Conservation (phyloP, 2,888 invertebrate species). For the Teleogryllus oceanicus region DNA sequence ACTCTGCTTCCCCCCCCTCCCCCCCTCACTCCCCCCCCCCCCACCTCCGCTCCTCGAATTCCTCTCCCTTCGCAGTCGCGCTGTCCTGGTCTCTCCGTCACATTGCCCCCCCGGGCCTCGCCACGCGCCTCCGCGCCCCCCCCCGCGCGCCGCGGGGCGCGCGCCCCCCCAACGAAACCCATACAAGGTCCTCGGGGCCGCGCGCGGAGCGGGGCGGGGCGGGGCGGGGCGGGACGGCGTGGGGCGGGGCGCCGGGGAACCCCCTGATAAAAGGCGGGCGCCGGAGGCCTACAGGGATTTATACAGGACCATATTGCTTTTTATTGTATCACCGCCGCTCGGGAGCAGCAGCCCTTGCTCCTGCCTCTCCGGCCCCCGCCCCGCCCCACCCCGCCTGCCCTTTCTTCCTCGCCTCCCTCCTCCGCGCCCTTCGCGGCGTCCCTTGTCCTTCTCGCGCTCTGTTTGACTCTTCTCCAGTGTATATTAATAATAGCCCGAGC, state of each 20-base stretch:
- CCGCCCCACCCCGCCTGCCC: neutral
- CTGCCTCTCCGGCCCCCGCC: neutral
- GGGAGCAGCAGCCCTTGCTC: neutral
- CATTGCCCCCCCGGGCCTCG: too few relatives aligned
- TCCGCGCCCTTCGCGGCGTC: constrained; percentile 6
- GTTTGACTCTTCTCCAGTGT: constrained; percentile 7
- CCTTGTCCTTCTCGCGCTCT: neutral
- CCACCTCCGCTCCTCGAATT: too few relatives aligned
- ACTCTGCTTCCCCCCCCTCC: too few relatives aligned
- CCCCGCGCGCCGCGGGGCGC: neutral
- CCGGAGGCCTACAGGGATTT: constrained; percentile 5
- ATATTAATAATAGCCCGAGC: constrained; percentile 23
- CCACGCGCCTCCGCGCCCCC: neutral
- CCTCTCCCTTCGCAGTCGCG: too few relatives aligned
- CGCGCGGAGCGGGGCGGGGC: neutral
- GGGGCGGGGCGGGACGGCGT: neutral
- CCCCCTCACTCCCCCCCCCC: too few relatives aligned
- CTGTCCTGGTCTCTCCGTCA: too few relatives aligned
- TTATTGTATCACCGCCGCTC: constrained; percentile 20
- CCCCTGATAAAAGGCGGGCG: constrained; percentile 11
- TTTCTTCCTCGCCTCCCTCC: constrained; percentile 29
- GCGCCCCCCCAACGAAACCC: too few relatives aligned
- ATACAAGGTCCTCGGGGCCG: constrained; percentile 23
- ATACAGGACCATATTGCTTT: constrained; percentile 26
- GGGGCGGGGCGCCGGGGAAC: neutral